Evolutionary conservation across 2,888 invertebrate genomes (phyloP), one percentile per base, ranked within the genome.

Genomic region (Cotesia congregata): DNA sequence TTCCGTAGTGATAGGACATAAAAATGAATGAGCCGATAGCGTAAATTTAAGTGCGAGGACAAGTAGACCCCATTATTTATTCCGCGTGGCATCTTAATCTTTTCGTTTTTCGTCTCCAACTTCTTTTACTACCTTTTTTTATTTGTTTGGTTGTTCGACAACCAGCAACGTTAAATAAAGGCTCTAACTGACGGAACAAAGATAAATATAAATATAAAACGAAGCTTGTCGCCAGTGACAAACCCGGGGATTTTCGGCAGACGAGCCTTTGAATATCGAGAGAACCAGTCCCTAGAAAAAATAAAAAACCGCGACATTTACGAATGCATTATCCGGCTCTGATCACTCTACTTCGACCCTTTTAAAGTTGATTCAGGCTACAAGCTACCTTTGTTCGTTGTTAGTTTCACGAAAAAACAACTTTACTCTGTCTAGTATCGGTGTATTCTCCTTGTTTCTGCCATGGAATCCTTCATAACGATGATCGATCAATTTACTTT

Each of bases 11-110:
- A 39, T 41, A 72, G 71, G 40, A 73, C 76, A 78, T 79, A 76
- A 77, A 77, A 79, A 80, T 77, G 50, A 75, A 75, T 67, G 75
- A 73, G 72, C 72, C 72, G 69, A 79, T 77, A 79, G 79, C 17
- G 39, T 41, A 41, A 39, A 40, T 72, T 17, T 20, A 12, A 40
- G 72, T 62, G 72, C 62, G 12, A 38, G 20, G 60, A 72, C 41
- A 41, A 72, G 72, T 40, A 17, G 78, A 78, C 7, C 79, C 77
- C 78, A 79, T 78, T 80, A 80, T 80, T 79, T 80, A 80, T 80
- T 79, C 75, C 75, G 76, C 75, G 79, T 79, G 78, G 74, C 77
- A 59, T 62, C 75, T 69, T 72, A 50, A 50, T 50, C 50, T 50
- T 40, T n/a, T 30, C 12, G 65, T 20, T 20, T 62, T 20, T 65